Evolutionary conservation across 2,797 vertebrate genomes (phyloP).

Genomic region (Vireo griseus): DNA sequence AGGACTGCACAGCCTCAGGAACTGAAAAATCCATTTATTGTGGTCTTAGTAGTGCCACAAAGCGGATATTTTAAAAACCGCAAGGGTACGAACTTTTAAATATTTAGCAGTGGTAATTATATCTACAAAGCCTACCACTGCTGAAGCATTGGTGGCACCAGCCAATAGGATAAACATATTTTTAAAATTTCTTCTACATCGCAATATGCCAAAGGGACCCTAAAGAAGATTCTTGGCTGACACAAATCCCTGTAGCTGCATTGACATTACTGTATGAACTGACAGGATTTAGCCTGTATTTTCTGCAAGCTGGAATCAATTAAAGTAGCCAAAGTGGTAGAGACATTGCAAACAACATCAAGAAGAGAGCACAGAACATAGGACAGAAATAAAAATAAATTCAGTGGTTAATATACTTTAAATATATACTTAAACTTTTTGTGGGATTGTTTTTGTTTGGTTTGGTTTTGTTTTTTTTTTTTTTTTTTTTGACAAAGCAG

Average conservation of each 20-base stretch:
- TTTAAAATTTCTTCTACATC: background rate
- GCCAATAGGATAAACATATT: background rate
- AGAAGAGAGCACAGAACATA: background rate
- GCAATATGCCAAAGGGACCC: background rate
- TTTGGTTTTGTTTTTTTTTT: background rate
- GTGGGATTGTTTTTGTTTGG: background rate
- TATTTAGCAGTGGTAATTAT: conserved; percentile 19
- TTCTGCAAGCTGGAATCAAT: conserved; percentile 21
- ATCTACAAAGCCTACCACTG: conserved; percentile 35
- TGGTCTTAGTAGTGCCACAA: conserved; percentile 13
- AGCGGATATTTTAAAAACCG: background rate
- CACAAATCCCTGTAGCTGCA: conserved; percentile 10
- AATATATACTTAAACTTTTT: background rate
- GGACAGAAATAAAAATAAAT: background rate
- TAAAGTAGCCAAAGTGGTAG: background rate
- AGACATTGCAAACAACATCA: background rate
- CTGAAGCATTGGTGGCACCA: background rate
- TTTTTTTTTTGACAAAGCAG: background rate
- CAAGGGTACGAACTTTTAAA: conserved; percentile 12
- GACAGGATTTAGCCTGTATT: conserved; percentile 20
- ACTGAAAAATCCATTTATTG: conserved; percentile 27
- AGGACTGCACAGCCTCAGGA: background rate
- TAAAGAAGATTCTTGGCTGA: conserved; percentile 11
- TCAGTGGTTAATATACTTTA: background rate
- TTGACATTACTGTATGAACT: background rate